phyloP scores from a whole-genome alignment of 2,888 invertebrate species.

The Ichneumoninae sp. region DNA sequence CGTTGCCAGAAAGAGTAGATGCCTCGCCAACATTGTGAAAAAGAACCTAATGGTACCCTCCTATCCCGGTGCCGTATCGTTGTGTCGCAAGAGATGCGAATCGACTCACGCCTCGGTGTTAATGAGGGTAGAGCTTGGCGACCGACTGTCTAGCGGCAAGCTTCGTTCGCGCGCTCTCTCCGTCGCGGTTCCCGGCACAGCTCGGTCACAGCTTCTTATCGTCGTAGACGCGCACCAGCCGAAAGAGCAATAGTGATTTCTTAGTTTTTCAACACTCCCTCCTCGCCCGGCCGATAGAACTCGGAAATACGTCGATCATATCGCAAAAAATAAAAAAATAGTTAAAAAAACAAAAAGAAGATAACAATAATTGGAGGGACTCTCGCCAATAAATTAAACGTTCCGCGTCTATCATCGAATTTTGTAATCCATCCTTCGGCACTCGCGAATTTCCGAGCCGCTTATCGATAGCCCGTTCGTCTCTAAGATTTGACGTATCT shows the following conservation, averaged over 20 bases:
- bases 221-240: constrained; percentile 1
- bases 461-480: constrained; percentile 15
- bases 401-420: constrained; percentile 10
- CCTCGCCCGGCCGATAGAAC: neutral
- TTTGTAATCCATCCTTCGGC: constrained; percentile 32
- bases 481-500: constrained; percentile 6
- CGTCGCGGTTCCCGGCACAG: constrained; percentile 8
- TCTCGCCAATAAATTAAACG: constrained; percentile 7
- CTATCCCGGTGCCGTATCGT: neutral
- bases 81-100: neutral
- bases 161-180: constrained; percentile 67
- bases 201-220: constrained; percentile 31
- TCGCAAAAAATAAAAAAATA: neutral
- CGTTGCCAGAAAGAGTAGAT: constrained; percentile 82
- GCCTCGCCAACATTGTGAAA: constrained; percentile 81
- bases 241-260: neutral
- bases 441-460: constrained; percentile 21
- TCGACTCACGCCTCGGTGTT: constrained; percentile 42
- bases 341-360: neutral
- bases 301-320: constrained; percentile 8
- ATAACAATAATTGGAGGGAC: neutral
- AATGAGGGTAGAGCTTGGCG: constrained; percentile 72
- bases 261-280: neutral
- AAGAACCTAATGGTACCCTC: constrained; percentile 23
- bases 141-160: constrained; percentile 80